Conservation (phyloP, 2,113 vertebrate species). For the Pollimyrus isidori region DNA sequence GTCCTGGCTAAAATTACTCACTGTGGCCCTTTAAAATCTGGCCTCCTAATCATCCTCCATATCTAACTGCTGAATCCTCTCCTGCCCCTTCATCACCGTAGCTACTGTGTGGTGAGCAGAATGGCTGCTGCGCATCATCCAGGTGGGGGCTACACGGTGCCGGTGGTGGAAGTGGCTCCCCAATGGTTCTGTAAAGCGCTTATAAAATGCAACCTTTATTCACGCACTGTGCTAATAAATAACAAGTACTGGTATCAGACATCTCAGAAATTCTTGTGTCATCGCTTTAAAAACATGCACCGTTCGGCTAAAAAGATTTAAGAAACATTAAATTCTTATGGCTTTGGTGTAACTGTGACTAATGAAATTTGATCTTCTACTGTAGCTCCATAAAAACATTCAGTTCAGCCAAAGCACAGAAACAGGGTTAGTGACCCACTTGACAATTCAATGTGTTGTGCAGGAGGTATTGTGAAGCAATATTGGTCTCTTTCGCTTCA, state of each 20-base stretch:
- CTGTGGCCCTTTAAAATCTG: too few relatives aligned
- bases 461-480: not conserved
- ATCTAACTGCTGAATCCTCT: too few relatives aligned
- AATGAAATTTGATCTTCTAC: not conserved
- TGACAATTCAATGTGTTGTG: slow-evolving; percentile 6
- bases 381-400: not conserved
- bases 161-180: too few relatives aligned
- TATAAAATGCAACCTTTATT: too few relatives aligned
- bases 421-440: slow-evolving; percentile 7
- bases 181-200: too few relatives aligned
- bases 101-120: too few relatives aligned
- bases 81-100: too few relatives aligned
- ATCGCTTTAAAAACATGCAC: not conserved
- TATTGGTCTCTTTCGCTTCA: not conserved
- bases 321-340: not conserved
- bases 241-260: not conserved
- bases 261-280: not conserved
- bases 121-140: too few relatives aligned
- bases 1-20: too few relatives aligned
- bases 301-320: not conserved
- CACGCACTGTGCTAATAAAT: too few relatives aligned
- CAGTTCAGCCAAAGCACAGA: slow-evolving; percentile 3
- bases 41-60: too few relatives aligned
- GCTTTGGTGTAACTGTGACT: not conserved
- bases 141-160: too few relatives aligned